Evolutionary conservation across 1,140 invertebrate species (phyloP), one percentile per base, ranked within the genome.

Genomic region (Chionoecetes opilio): DNA sequence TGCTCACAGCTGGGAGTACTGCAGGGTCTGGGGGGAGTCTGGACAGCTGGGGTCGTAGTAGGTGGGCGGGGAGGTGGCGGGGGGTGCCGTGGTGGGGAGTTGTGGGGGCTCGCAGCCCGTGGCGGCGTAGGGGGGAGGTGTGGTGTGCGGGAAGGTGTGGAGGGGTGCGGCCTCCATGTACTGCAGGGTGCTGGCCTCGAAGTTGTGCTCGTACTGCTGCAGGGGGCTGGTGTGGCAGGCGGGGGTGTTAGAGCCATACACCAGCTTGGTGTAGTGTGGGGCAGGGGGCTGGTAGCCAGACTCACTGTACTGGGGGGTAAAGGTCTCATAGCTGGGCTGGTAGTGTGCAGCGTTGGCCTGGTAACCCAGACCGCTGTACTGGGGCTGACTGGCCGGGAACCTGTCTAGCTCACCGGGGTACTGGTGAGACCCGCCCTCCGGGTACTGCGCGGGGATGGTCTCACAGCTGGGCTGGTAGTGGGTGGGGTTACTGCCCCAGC

Each of bases 401-500:
- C 63, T n/a, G 26, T 26, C 21, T 0, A 75, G 63, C 21, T 75
- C 63, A 75, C 63, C n/a, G 63, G 21, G 1, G 63, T 75, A 75
- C 0, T 75, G 63, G 63, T n/a, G 63, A 26, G 21, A n/a, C 1
- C 63, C n/a, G 63, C 11, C n/a, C 63, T 75, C 63, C 8, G 63
- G 63, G 21, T 75, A 75, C 63, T 75, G 63, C 63, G n/a, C 3
- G 63, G 63, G 63, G 26, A 75, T 75, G 26, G 63, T 75, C 63
- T 75, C 63, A 75, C 63, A 75, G 63, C 63, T 75, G 63, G 63
- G 63, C n/a, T 75, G 63, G 26, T 75, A 75, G 21, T 75, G 63
- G 41, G 41, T 5, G 5, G 5, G 41, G 63, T 75, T 75, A 21
- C 21, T n/a, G 6, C 63, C 63, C 63, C 63, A 75, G 63, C 21